Evolutionary conservation across 2,797 vertebrate genomes (phyloP).

Genomic region (Coregonus ussuriensis): DNA sequence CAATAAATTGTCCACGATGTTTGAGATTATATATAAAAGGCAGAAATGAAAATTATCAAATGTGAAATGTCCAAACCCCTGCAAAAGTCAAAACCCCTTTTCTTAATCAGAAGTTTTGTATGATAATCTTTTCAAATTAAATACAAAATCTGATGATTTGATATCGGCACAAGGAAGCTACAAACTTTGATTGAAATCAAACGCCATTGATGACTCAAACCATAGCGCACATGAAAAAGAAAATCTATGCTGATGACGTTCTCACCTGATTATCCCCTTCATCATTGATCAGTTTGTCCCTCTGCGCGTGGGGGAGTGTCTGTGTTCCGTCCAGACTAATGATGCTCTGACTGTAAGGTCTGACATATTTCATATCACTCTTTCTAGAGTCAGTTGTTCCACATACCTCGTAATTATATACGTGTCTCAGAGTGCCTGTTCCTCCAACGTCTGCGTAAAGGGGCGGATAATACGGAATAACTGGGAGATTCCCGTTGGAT

Average conservation of each 20-base stretch:
- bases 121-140: no score
- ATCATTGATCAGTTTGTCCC: background rate
- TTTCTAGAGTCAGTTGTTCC: background rate
- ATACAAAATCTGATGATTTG: no score
- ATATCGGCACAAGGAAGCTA: background rate
- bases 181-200: no score
- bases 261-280: background rate
- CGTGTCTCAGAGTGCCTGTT: background rate
- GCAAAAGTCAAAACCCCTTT: background rate
- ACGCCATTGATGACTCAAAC: background rate
- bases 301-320: slow-evolving; percentile 23
- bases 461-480: background rate
- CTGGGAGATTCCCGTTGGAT: slow-evolving; percentile 20
- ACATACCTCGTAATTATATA: background rate
- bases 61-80: background rate
- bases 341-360: slow-evolving; percentile 23
- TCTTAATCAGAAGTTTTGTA: no score
- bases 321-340: slow-evolving; percentile 7
- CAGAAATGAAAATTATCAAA: background rate
- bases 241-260: background rate
- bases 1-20: background rate
- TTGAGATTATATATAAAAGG: background rate
- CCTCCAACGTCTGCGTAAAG: background rate
- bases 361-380: slow-evolving; percentile 45
- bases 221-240: background rate